Evolutionary conservation across 2,113 vertebrate genomes (phyloP), one percentile per base, ranked within the genome.

Genomic region (Malurus melanocephalus): DNA sequence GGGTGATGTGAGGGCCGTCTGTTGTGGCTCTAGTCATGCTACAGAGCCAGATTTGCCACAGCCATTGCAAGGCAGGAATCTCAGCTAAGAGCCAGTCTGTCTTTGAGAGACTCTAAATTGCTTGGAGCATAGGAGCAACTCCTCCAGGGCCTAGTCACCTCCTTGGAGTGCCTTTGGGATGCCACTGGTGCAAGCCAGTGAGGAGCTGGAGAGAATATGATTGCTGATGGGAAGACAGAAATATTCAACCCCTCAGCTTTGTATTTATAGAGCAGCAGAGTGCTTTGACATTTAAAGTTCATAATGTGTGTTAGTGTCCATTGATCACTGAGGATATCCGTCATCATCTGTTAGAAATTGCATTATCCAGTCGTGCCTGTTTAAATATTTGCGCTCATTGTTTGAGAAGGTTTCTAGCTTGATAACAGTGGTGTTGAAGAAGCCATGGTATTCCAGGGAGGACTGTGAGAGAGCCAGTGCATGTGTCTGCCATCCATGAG

Each of bases 11-110:
- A 77, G 20, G 2, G 16, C 35, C 1, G 0, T 48, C 30, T 48
- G 4, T 27, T 49, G 52, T 42, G 8, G 6, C 56, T 75, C 52
- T 57, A 15, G 16, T n/a, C 27, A 3, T 32, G 18, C 11, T 46
- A 4, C 51, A 33, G 66, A 78, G 27, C 14, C 68, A 51, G 26
- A 66, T 55, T 67, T 68, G 87, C 61, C 3, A 2, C 15, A 38
- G 1, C 0, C 2, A 0, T 52, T 45, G 9, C n/a, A 66, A 51
- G 27, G 23, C 9, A 3, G 9, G 6, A 71, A 24, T 68, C 24
- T 68, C 20, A 72, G 9, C 13, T 40, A 27, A 42, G 13, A 24
- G 45, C 8, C 1, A 7, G 3, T 15, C 49, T 57, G 49, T 55
- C 45, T 93, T 52, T 87, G 71, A 61, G 76, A 26, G 20, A 43